Base-by-base conservation (phyloP, 2,797 vertebrate species). In the Sphenodon punctatus region DNA sequence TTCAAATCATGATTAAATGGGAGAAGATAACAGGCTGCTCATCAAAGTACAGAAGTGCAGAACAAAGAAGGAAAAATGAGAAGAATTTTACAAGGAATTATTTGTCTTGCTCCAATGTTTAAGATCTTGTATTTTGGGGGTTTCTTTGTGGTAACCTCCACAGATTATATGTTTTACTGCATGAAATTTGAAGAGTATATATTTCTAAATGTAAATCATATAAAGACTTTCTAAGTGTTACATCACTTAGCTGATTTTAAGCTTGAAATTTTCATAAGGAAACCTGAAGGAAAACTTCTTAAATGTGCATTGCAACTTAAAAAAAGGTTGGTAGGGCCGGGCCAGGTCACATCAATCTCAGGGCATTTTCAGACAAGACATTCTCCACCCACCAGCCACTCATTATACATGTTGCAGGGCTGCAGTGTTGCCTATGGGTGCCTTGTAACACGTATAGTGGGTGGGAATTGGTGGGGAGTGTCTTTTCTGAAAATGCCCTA, bases 1-100 rank as follows among this genome's bases (percentile, higher is more conserved):
- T 82, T 65, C 80, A 23, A 80, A 65, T 61, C 61, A n/a, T 70
- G 39, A 78, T 43, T 63, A n/a, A n/a, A n/a, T n/a, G n/a, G n/a
- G n/a, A n/a, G 39, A 75, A 83, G 73, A 43, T 4, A 58, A 45
- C 61, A 53, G 11, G 34, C 22, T 61, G 22, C n/a, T 30, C 22
- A 15, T 34, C 27, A 23, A 3, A n/a, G n/a, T n/a, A n/a, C n/a
- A n/a, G 3, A 65, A 23, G 36, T 8, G 39, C 14, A 70, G 1
- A 38, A 63, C 27, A 49, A 45, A 85, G 79, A 68, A 80, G 59
- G 9, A 51, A 5, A 5, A 13, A 38, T 75, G 85, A 77, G 3
- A 4, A 6, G 60, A 77, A 14, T 8, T 67, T 85, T 75, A 3
- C 2, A 38, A 41, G 9, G 15, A 9, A 25, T 32, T 70, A 6